These are phyloP conservation scores for Norana najaformis DNA, from an alignment of 2,888 invertebrate species.

Conservation along the genomic window DNA sequence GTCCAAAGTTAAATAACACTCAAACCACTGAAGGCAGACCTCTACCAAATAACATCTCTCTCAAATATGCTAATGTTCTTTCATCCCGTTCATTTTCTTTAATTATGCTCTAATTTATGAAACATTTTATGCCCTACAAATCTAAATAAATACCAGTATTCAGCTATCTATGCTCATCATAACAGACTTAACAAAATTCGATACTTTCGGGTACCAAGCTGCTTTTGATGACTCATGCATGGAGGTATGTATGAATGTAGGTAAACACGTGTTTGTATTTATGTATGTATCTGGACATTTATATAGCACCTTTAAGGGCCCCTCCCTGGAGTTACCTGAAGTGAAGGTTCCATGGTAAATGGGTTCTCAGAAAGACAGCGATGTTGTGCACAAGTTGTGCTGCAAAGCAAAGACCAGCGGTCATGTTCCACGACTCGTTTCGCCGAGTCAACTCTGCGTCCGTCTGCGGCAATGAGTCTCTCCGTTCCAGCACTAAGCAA, in stretches of 20 bases:
- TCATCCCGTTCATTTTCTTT: neutral
- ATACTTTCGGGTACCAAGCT: neutral
- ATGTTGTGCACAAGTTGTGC: conserved; percentile 82
- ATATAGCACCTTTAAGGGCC: neutral
- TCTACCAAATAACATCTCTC: too few species aligned
- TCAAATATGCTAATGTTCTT: neutral
- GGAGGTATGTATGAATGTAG: neutral
- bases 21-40: neutral
- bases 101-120: neutral
- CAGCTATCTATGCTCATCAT: neutral
- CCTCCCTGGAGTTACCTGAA: conserved; percentile 18
- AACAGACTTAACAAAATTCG: neutral
- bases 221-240: neutral
- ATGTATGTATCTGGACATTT: neutral
- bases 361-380: conserved; percentile 80
- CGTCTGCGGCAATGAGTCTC: conserved; percentile 37
- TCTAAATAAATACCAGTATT: neutral
- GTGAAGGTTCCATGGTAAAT: conserved; percentile 69
- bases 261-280: neutral
- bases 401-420: conserved; percentile 81
- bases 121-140: neutral
- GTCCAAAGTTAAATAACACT: neutral
- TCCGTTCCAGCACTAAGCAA: conserved; percentile 41
- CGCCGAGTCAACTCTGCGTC: conserved; percentile 59
- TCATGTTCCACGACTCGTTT: conserved; percentile 75